These are phyloP conservation scores for Prochilodus magdalenae DNA, from an alignment of 2,113 vertebrate species.

Conservation along the genomic window DNA sequence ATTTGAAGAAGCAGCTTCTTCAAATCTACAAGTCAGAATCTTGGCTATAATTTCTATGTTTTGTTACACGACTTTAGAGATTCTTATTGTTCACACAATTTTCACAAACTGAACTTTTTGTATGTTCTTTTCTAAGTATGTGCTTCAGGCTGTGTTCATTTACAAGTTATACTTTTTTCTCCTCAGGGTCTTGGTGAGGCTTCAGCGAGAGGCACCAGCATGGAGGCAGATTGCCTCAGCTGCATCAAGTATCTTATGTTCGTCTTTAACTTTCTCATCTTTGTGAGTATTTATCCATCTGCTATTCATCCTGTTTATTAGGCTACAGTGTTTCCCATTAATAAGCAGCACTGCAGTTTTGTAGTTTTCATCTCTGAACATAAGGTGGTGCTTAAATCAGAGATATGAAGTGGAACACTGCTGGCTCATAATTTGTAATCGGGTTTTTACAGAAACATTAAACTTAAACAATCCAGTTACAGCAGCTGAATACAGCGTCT, in stretches of 20 bases:
- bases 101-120: too few species aligned
- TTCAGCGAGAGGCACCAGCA: constrained; percentile 77
- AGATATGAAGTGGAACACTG: neutral
- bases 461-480: too few species aligned
- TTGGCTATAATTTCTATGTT: too few species aligned
- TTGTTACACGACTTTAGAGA: too few species aligned
- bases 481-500: too few species aligned
- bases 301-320: neutral
- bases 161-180: constrained; percentile 44
- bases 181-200: constrained; percentile 79
- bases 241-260: constrained; percentile 70
- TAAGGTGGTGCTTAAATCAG: neutral
- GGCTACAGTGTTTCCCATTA: neutral
- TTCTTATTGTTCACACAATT: too few species aligned
- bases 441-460: too few species aligned
- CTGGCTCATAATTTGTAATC: too few species aligned
- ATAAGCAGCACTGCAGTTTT: neutral
- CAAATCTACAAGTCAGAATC: neutral
- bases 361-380: neutral
- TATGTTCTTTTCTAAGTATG: neutral
- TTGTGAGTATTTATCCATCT: constrained; percentile 83
- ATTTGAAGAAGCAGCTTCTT: neutral
- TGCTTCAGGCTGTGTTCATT: constrained; percentile 22
- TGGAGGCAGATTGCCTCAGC: constrained; percentile 95
- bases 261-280: constrained; percentile 97